These are phyloP conservation scores for Corydoras sp. DNA, from an alignment of 2,113 vertebrate genomes.

Conservation along the genomic window DNA sequence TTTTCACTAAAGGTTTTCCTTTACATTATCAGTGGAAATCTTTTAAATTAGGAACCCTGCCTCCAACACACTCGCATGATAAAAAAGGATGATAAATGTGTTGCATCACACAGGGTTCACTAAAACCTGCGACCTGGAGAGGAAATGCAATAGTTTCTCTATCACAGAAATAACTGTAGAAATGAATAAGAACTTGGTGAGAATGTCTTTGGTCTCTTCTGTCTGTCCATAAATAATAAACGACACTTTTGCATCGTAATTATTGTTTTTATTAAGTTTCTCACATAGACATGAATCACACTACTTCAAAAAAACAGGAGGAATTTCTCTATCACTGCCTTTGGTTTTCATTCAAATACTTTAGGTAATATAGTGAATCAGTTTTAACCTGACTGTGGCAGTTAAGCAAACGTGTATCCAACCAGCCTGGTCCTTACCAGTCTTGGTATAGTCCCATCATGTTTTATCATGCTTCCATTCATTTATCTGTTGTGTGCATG, in stretches of 20 bases:
- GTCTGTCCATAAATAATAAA: slow-evolving; percentile 10
- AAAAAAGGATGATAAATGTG: slow-evolving; percentile 2
- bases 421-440: too few species aligned
- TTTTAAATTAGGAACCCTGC: not conserved
- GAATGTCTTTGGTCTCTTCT: not conserved
- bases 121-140: not conserved
- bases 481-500: too few species aligned
- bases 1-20: not conserved
- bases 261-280: not conserved
- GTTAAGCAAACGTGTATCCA: too few species aligned
- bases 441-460: too few species aligned
- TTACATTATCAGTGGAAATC: slow-evolving; percentile 7
- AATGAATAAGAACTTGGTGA: slow-evolving; percentile 18
- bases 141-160: slow-evolving; percentile 1
- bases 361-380: too few species aligned
- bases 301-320: too few species aligned
- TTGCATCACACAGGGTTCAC: slow-evolving; percentile 1
- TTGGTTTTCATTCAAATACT: too few species aligned
- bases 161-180: not conserved
- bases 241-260: not conserved
- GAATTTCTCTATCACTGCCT: too few species aligned
- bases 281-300: too few species aligned
- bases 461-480: too few species aligned
- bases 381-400: too few species aligned
- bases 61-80: not conserved